Evolutionary conservation across 37 sponge, comb jelly and placozoan genomes (phyloP), one percentile per base, ranked within the genome.

Genomic region (Geodia barretti): DNA sequence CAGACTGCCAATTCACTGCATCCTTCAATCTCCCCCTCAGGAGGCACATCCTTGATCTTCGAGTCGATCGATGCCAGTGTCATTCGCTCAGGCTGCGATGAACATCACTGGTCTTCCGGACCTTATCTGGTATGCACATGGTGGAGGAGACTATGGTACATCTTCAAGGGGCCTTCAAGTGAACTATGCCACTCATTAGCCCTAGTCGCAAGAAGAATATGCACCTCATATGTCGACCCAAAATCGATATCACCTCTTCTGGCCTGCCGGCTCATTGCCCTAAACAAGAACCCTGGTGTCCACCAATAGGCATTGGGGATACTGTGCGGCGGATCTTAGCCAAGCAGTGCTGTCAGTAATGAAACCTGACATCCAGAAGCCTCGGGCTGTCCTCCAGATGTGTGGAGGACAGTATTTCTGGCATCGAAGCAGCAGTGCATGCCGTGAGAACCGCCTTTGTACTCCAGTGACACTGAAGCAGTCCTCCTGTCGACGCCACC

Each of bases 91-190:
- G 72, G 62, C 21, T 61, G 39, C n/a, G 19, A 71, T 28, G 28
- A 40, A 60, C 54, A 62, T n/a, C 70, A 29, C 20, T 72, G 81
- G 9, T 28, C 81, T 36, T 72, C 81, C 19, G 81, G 81, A 35
- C 72, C 81, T 3, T 80, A 60, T 31, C n/a, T n/a, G n/a, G n/a
- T n/a, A n/a, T n/a, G n/a, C n/a, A n/a, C n/a, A n/a, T n/a, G n/a
- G n/a, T 80, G 72, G 81, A 80, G 81, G 33, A 5, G 81, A 3
- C 61, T 80, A 9, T 80, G 81, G 38, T 71, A 72, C 14, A 54
- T 62, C 20, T 80, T 71, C 36, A 69, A 41, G 36, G 19, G 40
- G 11, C 63, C 81, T 5, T 70, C 81, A 54, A 26, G 20, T 60
- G 72, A 69, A 40, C 63, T 79, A 47, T 79, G 79, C 68, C 20